phyloP scores from a whole-genome alignment of 2,113 vertebrate species.

The Hydrolagus affinis region DNA sequence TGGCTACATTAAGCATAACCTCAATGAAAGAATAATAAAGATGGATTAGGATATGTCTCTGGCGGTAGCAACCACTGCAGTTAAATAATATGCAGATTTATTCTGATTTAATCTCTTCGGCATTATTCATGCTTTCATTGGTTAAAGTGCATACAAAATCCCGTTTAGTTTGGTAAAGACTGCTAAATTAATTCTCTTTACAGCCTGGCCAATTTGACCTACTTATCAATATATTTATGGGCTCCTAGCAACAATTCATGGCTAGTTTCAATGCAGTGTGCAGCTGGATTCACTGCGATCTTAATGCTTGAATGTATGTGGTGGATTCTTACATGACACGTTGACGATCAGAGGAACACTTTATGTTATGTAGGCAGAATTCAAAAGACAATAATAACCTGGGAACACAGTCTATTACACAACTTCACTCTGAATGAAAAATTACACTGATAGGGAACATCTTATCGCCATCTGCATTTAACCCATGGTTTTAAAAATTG shows the following conservation, averaged over 20 bases:
- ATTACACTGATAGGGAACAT: neutral
- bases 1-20: neutral
- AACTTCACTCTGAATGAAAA: neutral
- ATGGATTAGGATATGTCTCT: neutral
- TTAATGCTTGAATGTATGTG: too few relatives aligned
- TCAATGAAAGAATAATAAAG: neutral
- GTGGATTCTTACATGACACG: neutral
- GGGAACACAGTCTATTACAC: too few relatives aligned
- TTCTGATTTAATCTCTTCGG: neutral
- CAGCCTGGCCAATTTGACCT: neutral
- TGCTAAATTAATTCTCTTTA: neutral
- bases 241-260: neutral
- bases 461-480: too few relatives aligned
- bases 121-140: neutral
- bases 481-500: too few relatives aligned
- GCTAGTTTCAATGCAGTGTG: neutral
- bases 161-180: neutral
- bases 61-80: neutral
- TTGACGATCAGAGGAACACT: neutral
- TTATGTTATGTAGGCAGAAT: neutral
- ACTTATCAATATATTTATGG: neutral
- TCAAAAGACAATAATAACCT: neutral
- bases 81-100: neutral
- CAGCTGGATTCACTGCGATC: neutral
- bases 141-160: neutral